phyloP scores from a whole-genome alignment of 2,888 invertebrate species.

The Hypomecis atomaria region DNA sequence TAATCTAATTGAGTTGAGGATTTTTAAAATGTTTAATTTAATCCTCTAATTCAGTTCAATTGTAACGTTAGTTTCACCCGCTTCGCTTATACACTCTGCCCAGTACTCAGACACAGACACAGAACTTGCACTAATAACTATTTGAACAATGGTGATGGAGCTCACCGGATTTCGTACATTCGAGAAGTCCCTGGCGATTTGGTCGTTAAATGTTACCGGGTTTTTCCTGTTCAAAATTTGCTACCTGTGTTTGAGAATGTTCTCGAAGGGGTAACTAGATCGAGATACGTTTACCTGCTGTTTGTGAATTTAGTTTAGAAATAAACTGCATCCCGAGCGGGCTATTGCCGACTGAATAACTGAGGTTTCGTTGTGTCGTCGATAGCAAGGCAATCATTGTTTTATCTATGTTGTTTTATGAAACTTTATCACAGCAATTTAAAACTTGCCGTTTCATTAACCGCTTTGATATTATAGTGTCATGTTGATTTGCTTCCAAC shows the following conservation, averaged over 20 bases:
- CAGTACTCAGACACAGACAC: slow-evolving; percentile 35
- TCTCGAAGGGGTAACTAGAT: neutral
- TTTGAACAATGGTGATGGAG: slow-evolving; percentile 56
- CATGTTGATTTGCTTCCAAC: no score
- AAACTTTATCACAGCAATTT: no score
- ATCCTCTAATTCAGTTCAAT: no score
- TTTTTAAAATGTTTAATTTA: no score
- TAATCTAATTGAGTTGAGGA: no score
- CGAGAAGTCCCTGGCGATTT: slow-evolving; percentile 15
- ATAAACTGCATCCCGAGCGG: neutral
- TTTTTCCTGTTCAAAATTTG: slow-evolving; percentile 1
- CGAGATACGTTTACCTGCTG: neutral
- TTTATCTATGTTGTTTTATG: no score
- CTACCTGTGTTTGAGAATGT: neutral
- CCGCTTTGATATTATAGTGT: no score
- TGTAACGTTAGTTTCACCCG: slow-evolving; percentile 8
- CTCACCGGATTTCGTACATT: slow-evolving; percentile 24
- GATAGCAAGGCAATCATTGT: no score
- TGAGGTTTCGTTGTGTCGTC: no score
- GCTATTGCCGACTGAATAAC: neutral
- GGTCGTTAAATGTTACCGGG: slow-evolving; percentile 6
- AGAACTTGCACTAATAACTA: slow-evolving; percentile 58
- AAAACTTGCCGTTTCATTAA: no score
- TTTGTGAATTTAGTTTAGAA: neutral
- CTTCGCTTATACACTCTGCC: slow-evolving; percentile 34